Percentiles rank a stretch among this genome's conserved stretches.
Conservation (phyloP, 2,113 vertebrate genomes). For the Thalassoma bifasciatum region DNA sequence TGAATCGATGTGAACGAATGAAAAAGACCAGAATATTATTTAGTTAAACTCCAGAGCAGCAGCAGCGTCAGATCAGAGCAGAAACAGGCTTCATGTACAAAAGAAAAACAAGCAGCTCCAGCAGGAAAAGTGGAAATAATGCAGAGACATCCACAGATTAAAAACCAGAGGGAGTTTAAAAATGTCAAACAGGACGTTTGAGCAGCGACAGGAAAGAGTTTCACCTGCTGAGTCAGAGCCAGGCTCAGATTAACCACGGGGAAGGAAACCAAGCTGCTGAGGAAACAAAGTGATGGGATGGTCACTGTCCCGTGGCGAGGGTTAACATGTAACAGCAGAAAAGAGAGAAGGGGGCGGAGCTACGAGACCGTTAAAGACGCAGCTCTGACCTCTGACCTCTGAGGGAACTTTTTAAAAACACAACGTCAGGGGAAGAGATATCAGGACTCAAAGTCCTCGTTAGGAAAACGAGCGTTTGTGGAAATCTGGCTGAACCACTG, state of each 20-base stretch:
- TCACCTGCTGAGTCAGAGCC: slow-evolving; percentile 37
- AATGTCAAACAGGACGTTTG: slow-evolving; percentile 25
- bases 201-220: neutral
- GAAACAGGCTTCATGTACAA: too few species aligned
- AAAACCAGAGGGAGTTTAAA: neutral
- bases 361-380: too few species aligned
- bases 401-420: too few species aligned
- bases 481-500: neutral
- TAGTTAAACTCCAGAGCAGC: too few species aligned
- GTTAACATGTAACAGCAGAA: neutral
- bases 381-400: too few species aligned
- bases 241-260: neutral
- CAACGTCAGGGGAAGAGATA: too few species aligned
- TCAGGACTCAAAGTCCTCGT: too few species aligned
- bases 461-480: neutral
- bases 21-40: too few species aligned
- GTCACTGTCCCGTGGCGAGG: neutral
- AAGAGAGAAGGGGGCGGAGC: too few species aligned
- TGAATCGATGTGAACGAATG: too few species aligned
- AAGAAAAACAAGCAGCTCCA: neutral
- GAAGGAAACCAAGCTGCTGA: slow-evolving; percentile 31
- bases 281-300: neutral
- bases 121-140: neutral
- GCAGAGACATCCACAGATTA: neutral
- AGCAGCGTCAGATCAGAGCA: too few species aligned